Base-by-base conservation (phyloP, 2,113 vertebrate genomes). In the Columbina picui region DNA sequence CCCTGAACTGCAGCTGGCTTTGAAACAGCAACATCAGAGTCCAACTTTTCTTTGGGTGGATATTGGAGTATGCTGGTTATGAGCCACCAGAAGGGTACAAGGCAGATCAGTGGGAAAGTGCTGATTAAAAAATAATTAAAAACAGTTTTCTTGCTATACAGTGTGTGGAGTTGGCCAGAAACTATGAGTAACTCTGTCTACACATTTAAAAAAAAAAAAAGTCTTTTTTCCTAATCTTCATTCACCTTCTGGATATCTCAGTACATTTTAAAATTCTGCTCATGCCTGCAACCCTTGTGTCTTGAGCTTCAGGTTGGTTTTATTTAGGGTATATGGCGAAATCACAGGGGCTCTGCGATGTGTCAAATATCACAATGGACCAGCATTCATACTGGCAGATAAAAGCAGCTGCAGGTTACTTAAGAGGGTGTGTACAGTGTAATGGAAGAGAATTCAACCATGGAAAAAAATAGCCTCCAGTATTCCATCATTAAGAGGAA, bases 121-220 rank as follows among this genome's bases (percentile, higher is more conserved):
- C 86, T 93, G 94, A 92, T 94, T 96, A 96, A 96, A 95, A 95
- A 93, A 69, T 94, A 95, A 94, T 94, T 93, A 94, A 96, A 97
- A 94, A 8, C 94, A 95, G 73, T 87, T 96, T 95, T 94, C 57
- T 75, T 76, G 69, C 84, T 83, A 41, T 84, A 43, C 27, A 65
- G 39, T 69, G 55, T 56, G 52, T 60, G 10, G 25, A 59, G 41
- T 18, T 73, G 50, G 89, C 91, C 71, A 95, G 86, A 63, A 80
- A 55, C 5, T 36, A 5, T 21, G 47, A 93, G 64, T 91, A 93
- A 93, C 69, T 43, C 59, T 29, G 52, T 60, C 76, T 90, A 29
- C 36, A 55, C 14, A 82, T 26, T 21, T n/a, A n/a, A n/a, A n/a
- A n/a, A n/a, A n/a, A n/a, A n/a, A n/a, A n/a, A n/a, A n/a, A n/a